Base-by-base conservation (phyloP, 2,888 invertebrate species). In the Drosophila fulvimacula region DNA sequence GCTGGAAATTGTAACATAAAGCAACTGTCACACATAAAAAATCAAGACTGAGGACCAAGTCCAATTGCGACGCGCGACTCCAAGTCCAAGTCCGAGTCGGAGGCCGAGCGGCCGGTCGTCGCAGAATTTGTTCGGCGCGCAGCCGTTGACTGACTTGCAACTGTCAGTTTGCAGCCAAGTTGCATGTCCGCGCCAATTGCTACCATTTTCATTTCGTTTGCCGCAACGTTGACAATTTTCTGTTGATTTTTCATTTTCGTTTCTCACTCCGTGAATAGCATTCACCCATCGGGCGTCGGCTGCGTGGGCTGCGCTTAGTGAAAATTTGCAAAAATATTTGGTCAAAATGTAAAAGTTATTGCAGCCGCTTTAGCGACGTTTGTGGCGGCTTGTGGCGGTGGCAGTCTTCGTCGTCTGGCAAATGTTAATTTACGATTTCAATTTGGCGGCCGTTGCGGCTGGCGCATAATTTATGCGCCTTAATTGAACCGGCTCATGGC, bases 391-490 rank as follows among this genome's bases (percentile, higher is more conserved):
- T 32, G 34, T 19, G 10, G 17, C 56, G 32, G 36, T 42, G 34
- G 27, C 68, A 36, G 39, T n/a, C 61, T 32, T 56, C 76, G 63
- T 56, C 65, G 82, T 87, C 83, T 83, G 79, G 80, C 80, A 81
- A 82, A 81, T 79, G 88, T 89, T 89, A 89, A 88, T 89, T 89
- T 89, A 90, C 88, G 85, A 84, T 89, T 90, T 89, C 88, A 84
- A 87, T 89, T 90, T 89, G 85, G 78, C 80, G 74, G 87, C 86
- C 83, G 67, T 65, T 21, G 67, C 81, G 66, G 63, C 76, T 75
- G 84, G 34, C 67, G 76, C 84, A 88, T 88, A 89, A 90, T 86
- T 90, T 90, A 88, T 90, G 90, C 84, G 72, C 78, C 89, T 89
- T 85, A 85, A 85, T 85, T 85, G 89, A 85, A 80, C 89, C 73